Evolutionary conservation across 2,797 vertebrate species (phyloP).

Genomic region (Furcifer pardalis): DNA sequence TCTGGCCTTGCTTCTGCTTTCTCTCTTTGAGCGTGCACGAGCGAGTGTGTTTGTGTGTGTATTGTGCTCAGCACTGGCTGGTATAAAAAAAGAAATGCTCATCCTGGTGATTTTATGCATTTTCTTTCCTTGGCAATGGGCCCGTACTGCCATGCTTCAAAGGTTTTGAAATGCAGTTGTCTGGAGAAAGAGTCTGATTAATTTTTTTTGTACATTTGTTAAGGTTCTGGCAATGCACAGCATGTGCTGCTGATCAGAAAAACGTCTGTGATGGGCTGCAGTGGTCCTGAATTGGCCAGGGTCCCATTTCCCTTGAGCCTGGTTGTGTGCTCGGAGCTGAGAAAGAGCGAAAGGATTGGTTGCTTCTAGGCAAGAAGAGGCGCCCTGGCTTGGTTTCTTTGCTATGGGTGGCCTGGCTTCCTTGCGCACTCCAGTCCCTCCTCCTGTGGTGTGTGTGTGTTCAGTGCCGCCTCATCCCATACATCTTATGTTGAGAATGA

Average conservation of each 20-base stretch:
- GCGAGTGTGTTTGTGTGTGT: background rate
- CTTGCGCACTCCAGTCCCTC: no score
- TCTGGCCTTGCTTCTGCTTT: background rate
- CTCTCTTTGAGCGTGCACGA: no score
- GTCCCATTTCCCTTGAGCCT: background rate
- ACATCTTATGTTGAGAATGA: no score
- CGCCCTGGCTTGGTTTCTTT: no score
- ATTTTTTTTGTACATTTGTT: background rate
- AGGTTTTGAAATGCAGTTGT: background rate
- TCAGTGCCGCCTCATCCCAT: no score
- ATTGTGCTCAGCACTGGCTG: background rate
- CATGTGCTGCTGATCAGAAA: background rate
- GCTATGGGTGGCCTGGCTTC: no score
- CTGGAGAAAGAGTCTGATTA: background rate
- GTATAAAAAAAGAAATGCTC: background rate
- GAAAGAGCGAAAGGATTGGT: background rate
- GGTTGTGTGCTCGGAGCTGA: background rate
- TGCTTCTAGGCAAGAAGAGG: background rate
- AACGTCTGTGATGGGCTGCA: no score
- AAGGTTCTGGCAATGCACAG: background rate
- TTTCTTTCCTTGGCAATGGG: background rate
- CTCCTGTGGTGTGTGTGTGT: no score
- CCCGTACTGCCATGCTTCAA: background rate
- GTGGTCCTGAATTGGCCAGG: background rate
- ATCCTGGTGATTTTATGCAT: background rate